Evolutionary conservation across 2,888 invertebrate genomes (phyloP), one percentile per base, ranked within the genome.

Genomic region (Drosophila parthenogenetica): DNA sequence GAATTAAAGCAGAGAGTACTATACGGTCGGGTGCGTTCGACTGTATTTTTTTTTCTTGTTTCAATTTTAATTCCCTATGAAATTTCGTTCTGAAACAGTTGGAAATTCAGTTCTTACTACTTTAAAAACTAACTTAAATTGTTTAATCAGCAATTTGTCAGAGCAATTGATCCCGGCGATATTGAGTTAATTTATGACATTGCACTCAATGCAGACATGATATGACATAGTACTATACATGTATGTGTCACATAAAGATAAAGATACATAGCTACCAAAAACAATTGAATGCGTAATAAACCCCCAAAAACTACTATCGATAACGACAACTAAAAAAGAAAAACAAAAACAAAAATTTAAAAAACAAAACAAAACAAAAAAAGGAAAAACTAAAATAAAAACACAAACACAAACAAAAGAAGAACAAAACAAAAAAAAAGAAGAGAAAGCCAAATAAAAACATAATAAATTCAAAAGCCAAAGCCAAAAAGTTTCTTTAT

Each of bases 381-480:
- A 32, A 37, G 39, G 35, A 50, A 22, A 35, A 50, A 69, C 48
- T 42, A 32, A 43, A 71, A 60, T 49, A 43, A 37, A 16, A 49
- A 42, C n/a, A 25, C 10, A 46, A 19, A 29, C n/a, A 25, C 25
- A 11, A 57, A 29, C 25, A 39, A 14, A 49, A 22, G 51, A 43
- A 32, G 0, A 40, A 42, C 57, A 13, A 22, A 35, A 55, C 29
- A 19, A 37, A 17, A 57, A 14, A 53, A 55, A 19, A 19, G 42
- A 57, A 58, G 39, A 54, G 50, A 60, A 57, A 76, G 37, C 75
- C 69, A 73, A 74, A 73, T 73, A 68, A 62, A 80, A 87, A 84
- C 79, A 78, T 87, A 82, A 87, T 82, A 82, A 82, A 82, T 82
- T 87, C 82, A 82, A 87, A 82, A 87, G 87, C 85, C 87, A 81